Evolutionary conservation across 2,888 invertebrate species (phyloP), one percentile per base, ranked within the genome.

Genomic region (Ellobium chinense): DNA sequence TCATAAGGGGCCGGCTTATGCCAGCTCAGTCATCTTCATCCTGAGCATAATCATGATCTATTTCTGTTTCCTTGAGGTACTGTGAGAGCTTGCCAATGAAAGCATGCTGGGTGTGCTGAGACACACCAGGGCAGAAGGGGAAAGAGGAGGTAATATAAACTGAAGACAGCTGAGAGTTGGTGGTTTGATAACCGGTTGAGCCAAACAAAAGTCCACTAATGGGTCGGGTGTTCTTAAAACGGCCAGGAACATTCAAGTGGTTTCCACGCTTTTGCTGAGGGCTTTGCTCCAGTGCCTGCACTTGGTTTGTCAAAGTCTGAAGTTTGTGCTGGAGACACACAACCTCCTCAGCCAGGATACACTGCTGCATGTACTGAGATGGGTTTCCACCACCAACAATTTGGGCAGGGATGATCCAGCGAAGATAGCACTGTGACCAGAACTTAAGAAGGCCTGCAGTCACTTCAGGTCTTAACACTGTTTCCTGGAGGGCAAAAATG

Each of bases 351-450:
- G 92, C 90, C 83, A 94, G 87, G 62, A 92, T 86, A 72, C 92
- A 91, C 85, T 92, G 92, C 65, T 92, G 92, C 18, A 93, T 88
- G 84, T 92, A 93, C 70, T 90, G 89, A 0, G 91, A 89, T 5
- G 93, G 92, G 79, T 91, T 85, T 0, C 96, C 96, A 21, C 96
- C 96, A 85, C 95, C 95, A 27, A 94, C 94, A 82, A 96, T 95
- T 93, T 97, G 97, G 7, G 97, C 94, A 29, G 96, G 95, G 29
- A 96, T 95, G 90, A 97, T 94, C 97, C 97, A 98, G 37, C 98
- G 95, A 91, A 97, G 96, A 93, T 97, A 98, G 93, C 97, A 97
- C 92, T 97, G 97, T 80, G 95, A 94, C 98, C 98, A 98, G 63
- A 98, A 93, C 83, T 96, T 95, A 29, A 84, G 77, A 86, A 90